Conservation (phyloP, 2,888 invertebrate genomes). For the Tenodera sinensis region DNA sequence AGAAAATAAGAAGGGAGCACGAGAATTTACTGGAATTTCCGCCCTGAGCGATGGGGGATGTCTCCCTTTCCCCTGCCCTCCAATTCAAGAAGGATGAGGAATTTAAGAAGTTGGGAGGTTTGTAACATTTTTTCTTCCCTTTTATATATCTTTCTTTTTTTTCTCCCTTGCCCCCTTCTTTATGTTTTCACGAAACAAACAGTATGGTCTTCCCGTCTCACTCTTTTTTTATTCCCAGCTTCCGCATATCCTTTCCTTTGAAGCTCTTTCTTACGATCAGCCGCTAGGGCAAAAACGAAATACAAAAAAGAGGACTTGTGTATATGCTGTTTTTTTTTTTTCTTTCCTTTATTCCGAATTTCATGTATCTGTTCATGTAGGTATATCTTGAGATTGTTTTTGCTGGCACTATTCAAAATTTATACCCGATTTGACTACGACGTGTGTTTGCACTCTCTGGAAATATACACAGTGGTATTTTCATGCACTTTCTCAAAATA, state of each 20-base stretch:
- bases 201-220: background rate
- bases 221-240: background rate
- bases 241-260: background rate
- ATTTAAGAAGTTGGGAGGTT: constrained; percentile 9
- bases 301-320: background rate
- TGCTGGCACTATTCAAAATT: background rate
- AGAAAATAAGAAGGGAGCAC: background rate
- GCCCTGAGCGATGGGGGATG: background rate
- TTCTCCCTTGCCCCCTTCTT: background rate
- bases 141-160: background rate
- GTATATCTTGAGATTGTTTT: background rate
- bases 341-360: background rate
- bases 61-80: background rate
- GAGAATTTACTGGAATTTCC: constrained; percentile 24
- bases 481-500: background rate
- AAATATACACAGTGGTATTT: background rate
- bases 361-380: too few relatives aligned
- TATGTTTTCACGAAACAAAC: background rate
- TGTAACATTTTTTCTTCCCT: background rate
- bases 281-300: background rate
- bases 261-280: background rate
- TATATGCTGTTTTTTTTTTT: background rate
- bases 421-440: background rate
- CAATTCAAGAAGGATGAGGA: constrained; percentile 7
- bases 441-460: background rate